Percentiles rank a stretch among this genome's conserved stretches.
Conservation (phyloP, 1,140 invertebrate species). For the Drosophila subpulchrella region DNA sequence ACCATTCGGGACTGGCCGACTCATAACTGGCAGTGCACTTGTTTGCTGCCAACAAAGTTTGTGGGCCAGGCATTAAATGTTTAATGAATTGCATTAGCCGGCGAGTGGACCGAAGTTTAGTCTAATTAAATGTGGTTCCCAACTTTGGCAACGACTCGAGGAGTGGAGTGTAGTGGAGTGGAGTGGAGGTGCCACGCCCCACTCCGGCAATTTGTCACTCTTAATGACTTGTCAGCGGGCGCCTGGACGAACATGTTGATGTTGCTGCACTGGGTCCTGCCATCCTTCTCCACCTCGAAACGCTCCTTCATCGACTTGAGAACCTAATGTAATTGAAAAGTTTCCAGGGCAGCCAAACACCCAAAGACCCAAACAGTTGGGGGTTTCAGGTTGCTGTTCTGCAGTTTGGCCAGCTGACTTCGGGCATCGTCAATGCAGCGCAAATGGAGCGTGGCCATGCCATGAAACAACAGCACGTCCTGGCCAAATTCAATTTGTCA, state of each 20-base stretch:
- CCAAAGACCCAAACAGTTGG: constrained; percentile 10
- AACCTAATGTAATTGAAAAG: constrained; percentile 79
- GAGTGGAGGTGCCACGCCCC: constrained; percentile 36
- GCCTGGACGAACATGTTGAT: constrained; percentile 43
- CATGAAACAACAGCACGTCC: constrained; percentile 79
- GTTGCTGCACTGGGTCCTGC: constrained; percentile 6
- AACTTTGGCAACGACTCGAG: constrained; percentile 60
- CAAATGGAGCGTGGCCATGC: constrained; percentile 67
- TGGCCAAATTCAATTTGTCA: constrained; percentile 79
- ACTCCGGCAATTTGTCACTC: constrained; percentile 71
- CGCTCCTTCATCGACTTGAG: constrained; percentile 55
- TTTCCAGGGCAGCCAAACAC: constrained; percentile 31
- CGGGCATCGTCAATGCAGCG: constrained; percentile 65
- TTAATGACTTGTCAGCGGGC: constrained; percentile 77
- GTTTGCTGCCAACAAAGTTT: constrained; percentile 61
- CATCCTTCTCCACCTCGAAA: not conserved
- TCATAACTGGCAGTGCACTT: constrained; percentile 59
- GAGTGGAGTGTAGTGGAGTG: not conserved
- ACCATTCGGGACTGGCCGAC: constrained; percentile 12
- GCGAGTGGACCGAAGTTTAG: constrained; percentile 53
- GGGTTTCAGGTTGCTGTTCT: not conserved
- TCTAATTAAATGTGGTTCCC: constrained; percentile 70
- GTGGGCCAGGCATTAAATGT: constrained; percentile 64
- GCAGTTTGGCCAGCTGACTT: constrained; percentile 34
- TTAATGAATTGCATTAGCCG: constrained; percentile 77